These are phyloP conservation scores for Himalopsyche tibetana DNA, from an alignment of 2,888 invertebrate genomes.

Conservation along the genomic window DNA sequence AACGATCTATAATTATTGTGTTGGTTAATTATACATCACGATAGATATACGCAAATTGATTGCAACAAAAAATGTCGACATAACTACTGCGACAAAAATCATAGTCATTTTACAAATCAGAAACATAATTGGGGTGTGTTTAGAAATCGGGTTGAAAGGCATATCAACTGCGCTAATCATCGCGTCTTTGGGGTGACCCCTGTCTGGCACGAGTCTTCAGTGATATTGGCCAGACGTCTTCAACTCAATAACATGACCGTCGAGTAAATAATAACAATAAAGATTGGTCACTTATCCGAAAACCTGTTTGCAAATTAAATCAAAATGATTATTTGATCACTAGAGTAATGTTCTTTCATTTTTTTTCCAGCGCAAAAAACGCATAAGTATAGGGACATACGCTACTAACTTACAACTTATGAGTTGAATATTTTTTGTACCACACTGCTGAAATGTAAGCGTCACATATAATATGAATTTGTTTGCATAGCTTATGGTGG, in stretches of 20 bases:
- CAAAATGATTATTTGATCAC: too few relatives aligned
- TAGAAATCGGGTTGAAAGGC: neutral
- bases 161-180: neutral
- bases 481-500: too few relatives aligned
- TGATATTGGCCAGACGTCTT: slow-evolving; percentile 17
- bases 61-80: neutral
- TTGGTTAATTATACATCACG: too few relatives aligned
- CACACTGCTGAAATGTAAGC: too few relatives aligned
- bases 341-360: too few relatives aligned
- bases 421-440: too few relatives aligned
- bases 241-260: neutral
- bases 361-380: too few relatives aligned
- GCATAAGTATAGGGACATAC: too few relatives aligned
- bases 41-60: too few relatives aligned
- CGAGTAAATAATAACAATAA: slow-evolving; percentile 13
- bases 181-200: slow-evolving; percentile 31
- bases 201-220: slow-evolving; percentile 38
- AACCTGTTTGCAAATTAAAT: slow-evolving; percentile 17
- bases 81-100: neutral
- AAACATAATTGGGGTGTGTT: slow-evolving; percentile 7
- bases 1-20: too few relatives aligned
- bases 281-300: neutral
- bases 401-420: too few relatives aligned
- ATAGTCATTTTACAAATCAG: neutral
- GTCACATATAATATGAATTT: too few relatives aligned